Percentiles rank a stretch among this genome's conserved stretches.
Evolutionary conservation across 1,140 invertebrate species (phyloP).

Genomic region (Bactericera cockerelli): DNA sequence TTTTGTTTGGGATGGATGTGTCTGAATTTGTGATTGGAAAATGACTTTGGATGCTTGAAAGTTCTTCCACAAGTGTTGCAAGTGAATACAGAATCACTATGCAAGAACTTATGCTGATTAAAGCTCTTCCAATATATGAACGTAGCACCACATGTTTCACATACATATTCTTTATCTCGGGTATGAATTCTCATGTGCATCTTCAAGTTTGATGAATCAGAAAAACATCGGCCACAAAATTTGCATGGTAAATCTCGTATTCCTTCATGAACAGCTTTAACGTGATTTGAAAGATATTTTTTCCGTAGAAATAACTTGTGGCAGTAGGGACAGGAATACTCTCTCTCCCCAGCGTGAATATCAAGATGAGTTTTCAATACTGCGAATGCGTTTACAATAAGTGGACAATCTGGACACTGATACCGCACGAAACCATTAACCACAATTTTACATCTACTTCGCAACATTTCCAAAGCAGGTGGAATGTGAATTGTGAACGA

Average conservation of each 20-base stretch:
- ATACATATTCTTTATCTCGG: constrained; percentile 44
- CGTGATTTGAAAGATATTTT: constrained; percentile 33
- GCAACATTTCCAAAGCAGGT: neutral
- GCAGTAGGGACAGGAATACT: constrained; percentile 41
- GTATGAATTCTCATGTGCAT: constrained; percentile 37
- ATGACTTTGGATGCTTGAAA: neutral
- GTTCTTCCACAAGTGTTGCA: neutral
- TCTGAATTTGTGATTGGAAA: neutral
- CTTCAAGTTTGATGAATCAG: constrained; percentile 28
- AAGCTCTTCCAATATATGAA: constrained; percentile 33
- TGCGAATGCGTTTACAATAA: neutral
- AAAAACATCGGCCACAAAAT: constrained; percentile 34
- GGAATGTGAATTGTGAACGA: neutral
- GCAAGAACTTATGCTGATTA: neutral
- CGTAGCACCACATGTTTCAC: constrained; percentile 51
- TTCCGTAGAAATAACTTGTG: constrained; percentile 34
- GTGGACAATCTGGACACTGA: neutral
- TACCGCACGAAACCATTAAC: neutral
- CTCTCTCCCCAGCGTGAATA: constrained; percentile 37
- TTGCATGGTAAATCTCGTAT: constrained; percentile 33
- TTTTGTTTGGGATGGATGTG: neutral
- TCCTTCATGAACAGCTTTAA: constrained; percentile 28
- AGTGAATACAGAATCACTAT: neutral
- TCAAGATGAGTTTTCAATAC: neutral
- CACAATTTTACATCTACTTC: neutral